Base-by-base conservation (phyloP, 2,113 vertebrate genomes). In the Myotis brandtii region DNA sequence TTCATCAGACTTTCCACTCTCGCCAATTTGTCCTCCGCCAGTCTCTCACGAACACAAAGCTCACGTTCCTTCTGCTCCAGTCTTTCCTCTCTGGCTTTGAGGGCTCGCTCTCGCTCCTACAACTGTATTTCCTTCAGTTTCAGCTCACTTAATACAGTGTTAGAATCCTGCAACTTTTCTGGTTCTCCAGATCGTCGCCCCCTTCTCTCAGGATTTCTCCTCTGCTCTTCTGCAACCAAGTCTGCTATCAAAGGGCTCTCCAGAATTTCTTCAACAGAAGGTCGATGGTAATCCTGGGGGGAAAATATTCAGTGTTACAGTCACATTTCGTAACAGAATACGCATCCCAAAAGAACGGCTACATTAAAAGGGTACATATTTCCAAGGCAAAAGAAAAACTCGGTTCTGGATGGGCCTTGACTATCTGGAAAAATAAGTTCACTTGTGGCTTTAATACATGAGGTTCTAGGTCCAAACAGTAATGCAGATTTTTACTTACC, bases 191-290 rank as follows among this genome's bases (percentile, higher is more conserved):
- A 97, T 86, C 95, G 98, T 32, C 96, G 72, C 1, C 93, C 95
- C 64, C 92, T 98, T 66, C 95, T 98, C 46, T 97, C 97, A 59
- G 96, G 94, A 46, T 97, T 98, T 96, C 95, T 99, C 77, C 97
- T 98, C 84, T 99, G 98, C 95, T 99, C 99, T 93, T 99, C 99
- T 2, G 95, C 83, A 52, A 99, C 99, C 13, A 98, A 87, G 0
- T 97, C 97, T 6, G 98, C 98, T 97, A 99, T 98, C 96, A 99
- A 97, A 50, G 98, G 97, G 93, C 98, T 99, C 98, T 99, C 99
- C 23, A 99, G 98, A 85, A 99, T 99, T 67, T 99, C 99, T 97
- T 99, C 99, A 87, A 99, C 99, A 4, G 99, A 99, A n/a, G 99
- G 99, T 76, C 99, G 98, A 92, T 99, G 98, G 46, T 99, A 99